Percentiles rank a stretch among this genome's conserved stretches.
These are phyloP conservation scores for Eurois occulta DNA, from an alignment of 2,888 invertebrate species.

Conservation along the genomic window DNA sequence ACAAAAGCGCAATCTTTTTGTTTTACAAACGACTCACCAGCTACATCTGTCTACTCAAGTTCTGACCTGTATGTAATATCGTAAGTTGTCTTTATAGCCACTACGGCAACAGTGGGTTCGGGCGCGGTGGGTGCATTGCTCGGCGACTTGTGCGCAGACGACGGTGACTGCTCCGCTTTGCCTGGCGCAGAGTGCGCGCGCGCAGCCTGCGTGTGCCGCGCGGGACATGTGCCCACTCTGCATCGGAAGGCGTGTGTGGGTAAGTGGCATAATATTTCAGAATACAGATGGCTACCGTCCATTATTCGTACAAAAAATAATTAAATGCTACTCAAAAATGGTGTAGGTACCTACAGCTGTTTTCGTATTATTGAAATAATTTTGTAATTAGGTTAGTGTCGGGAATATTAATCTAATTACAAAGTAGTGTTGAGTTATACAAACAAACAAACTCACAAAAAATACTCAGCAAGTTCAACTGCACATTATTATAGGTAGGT, in stretches of 20 bases:
- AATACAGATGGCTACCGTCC: background rate
- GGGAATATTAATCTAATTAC: background rate
- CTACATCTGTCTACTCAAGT: background rate
- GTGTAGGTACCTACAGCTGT: too few relatives aligned
- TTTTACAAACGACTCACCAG: background rate
- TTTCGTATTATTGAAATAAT: background rate
- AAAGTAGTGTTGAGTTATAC: background rate
- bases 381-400: background rate
- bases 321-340: background rate
- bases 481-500: background rate
- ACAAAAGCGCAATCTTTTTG: background rate
- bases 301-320: background rate
- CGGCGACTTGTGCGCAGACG: constrained; percentile 94
- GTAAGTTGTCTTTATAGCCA: constrained; percentile 73
- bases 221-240: constrained; percentile 87
- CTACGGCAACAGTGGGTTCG: constrained; percentile 85
- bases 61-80: background rate
- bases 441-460: background rate
- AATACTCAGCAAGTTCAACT: background rate
- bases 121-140: constrained; percentile 91
- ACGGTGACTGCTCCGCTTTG: constrained; percentile 90
- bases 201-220: constrained; percentile 94
- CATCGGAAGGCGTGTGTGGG: constrained; percentile 88
- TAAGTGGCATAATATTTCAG: constrained; percentile 70
- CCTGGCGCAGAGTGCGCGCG: constrained; percentile 93